Percentiles rank a stretch among this genome's conserved stretches.
These are phyloP conservation scores for Incurvaria masculella DNA, from an alignment of 2,888 invertebrate species.

Conservation along the genomic window DNA sequence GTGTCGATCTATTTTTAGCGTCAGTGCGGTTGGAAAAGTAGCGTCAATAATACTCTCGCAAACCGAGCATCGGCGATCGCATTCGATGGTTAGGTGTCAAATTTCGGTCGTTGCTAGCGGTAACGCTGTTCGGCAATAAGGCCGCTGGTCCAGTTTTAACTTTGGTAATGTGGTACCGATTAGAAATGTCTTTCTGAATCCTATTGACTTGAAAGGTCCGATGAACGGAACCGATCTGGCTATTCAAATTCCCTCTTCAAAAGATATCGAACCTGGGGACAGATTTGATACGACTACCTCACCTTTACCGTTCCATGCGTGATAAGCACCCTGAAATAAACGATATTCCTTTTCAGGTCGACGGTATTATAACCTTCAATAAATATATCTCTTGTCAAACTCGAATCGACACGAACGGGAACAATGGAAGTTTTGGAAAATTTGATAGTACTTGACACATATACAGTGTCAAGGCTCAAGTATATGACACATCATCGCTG, in stretches of 20 bases:
- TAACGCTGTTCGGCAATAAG: too few species aligned
- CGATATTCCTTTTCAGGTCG: conserved; percentile 12
- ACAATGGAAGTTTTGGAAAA: neutral
- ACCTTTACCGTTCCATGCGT: conserved; percentile 9
- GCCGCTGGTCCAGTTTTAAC: conserved; percentile 10
- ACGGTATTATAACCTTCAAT: conserved; percentile 10
- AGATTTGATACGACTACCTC: conserved; percentile 8
- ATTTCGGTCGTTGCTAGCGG: too few species aligned
- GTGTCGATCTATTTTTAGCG: too few species aligned
- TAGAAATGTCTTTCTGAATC: conserved; percentile 3
- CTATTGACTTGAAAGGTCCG: conserved; percentile 8
- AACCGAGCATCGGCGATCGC: too few species aligned
- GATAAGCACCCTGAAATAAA: conserved; percentile 11
- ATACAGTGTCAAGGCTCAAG: conserved; percentile 3
- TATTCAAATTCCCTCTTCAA: conserved; percentile 5
- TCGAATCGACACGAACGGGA: neutral
- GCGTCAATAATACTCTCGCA: too few species aligned
- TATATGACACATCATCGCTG: conserved; percentile 3
- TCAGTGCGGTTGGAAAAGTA: too few species aligned
- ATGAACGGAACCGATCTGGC: conserved; percentile 7
- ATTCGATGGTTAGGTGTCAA: too few species aligned
- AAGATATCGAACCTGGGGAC: neutral
- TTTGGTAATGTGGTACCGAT: conserved; percentile 7
- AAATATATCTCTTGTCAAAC: conserved; percentile 12
- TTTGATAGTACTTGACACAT: conserved; percentile 1